Evolutionary conservation across 2,113 vertebrate genomes (phyloP).

Genomic region (Syrmaticus mikado): DNA sequence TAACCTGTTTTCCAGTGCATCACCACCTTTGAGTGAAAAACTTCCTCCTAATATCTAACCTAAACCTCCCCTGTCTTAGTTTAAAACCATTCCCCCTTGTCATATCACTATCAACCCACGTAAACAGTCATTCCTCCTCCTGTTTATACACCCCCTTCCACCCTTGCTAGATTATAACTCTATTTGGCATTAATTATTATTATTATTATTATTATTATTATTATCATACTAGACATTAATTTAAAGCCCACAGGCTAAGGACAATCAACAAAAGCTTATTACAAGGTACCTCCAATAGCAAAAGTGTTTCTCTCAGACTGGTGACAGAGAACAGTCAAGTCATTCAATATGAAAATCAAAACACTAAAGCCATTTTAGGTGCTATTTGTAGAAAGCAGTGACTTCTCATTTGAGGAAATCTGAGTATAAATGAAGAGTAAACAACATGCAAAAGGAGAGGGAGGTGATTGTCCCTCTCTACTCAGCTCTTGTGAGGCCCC

Average conservation of each 20-base stretch:
- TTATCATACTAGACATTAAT: conserved; percentile 18
- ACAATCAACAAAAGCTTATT: conserved; percentile 25
- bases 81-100: too few relatives aligned
- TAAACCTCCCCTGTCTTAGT: too few relatives aligned
- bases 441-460: not conserved
- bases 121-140: too few relatives aligned
- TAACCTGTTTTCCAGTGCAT: too few relatives aligned
- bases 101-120: too few relatives aligned
- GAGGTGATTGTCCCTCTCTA: too few relatives aligned
- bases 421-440: not conserved
- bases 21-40: too few relatives aligned
- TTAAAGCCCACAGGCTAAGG: conserved; percentile 29
- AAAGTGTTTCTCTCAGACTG: not conserved
- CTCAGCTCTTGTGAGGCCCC: too few relatives aligned
- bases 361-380: not conserved
- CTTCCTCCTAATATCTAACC: too few relatives aligned
- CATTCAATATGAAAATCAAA: not conserved
- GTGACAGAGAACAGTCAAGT: not conserved
- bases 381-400: not conserved
- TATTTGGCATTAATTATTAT: conserved; percentile 37
- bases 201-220: too few relatives aligned
- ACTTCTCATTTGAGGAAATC: not conserved
- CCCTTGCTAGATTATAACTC: not conserved
- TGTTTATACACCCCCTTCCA: too few relatives aligned
- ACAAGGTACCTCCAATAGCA: not conserved